Evolutionary conservation across 2,888 invertebrate genomes (phyloP), one percentile per base, ranked within the genome.

Genomic region (Mythimna albipuncta): DNA sequence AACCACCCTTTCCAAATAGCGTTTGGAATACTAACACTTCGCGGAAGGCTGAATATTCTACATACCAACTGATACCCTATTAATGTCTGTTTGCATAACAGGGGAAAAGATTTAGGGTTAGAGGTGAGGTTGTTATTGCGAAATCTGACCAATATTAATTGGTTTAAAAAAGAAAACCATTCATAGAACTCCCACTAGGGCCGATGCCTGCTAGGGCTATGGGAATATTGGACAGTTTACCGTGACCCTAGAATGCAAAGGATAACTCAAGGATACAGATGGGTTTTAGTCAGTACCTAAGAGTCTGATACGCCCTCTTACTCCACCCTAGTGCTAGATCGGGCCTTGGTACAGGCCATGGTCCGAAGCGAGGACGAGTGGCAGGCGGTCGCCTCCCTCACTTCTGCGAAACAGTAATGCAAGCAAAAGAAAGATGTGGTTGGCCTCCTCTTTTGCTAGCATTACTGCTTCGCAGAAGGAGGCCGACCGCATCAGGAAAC

Each of bases 1-100:
- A 26, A 11, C 52, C 44, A 65, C 69, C 81, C 81, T 65, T 52
- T 35, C 35, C 69, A 69, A 61, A 76, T 58, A 65, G 41, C 64
- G 69, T 65, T 63, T 55, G 41, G 3, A 41, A 63, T 57, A 32
- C 61, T 57, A 47, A 59, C 21, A 35, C 9, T 81, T 68, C 47
- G 57, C 41, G 41, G 61, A 81, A 69, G 57, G 10, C 47, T 52
- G 11, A 65, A 69, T 69, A 69, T 69, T 63, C 9, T 50, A 52
- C 59, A 55, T 54, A 35, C n/a, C 44, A 9, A 44, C 54, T 73
- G 55, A 74, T 57, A 65, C 13, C 16, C 44, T 44, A 35, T 62
- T 65, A 32, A 58, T n/a, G 13, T 10, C 6, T 54, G 58, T 80
- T 59, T 73, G 41, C 55, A 7, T 44, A 38, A 26, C 16, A 41